phyloP scores from a whole-genome alignment of 2,113 vertebrate genomes.

The Heterotis niloticus region DNA sequence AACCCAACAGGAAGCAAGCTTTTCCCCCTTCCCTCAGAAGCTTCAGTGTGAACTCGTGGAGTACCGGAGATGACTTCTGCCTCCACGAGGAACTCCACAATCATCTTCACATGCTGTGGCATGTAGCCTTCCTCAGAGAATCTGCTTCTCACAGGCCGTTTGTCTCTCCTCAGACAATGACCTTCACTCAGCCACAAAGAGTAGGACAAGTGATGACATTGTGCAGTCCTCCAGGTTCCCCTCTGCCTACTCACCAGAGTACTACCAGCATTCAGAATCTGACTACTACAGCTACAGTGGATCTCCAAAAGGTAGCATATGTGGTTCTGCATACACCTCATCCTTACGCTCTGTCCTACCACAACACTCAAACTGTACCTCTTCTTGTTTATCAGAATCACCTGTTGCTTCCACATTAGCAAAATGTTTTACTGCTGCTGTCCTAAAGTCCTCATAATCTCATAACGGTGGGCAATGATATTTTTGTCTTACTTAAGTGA shows the following conservation, averaged over 20 bases:
- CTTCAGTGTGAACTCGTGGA: too few relatives aligned
- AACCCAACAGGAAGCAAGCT: too few relatives aligned
- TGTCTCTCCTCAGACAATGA: constrained; percentile 66
- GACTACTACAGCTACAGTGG: constrained; percentile 85
- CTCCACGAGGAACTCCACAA: too few relatives aligned
- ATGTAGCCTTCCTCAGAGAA: too few relatives aligned
- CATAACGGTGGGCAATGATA: too few relatives aligned
- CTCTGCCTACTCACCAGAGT: constrained; percentile 81
- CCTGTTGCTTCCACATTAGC: too few relatives aligned
- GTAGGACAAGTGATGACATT: constrained; percentile 95
- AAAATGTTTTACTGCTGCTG: too few relatives aligned
- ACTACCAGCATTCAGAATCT: constrained; percentile 78
- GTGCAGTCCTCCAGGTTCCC: constrained; percentile 84
- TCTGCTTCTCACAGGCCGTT: not conserved
- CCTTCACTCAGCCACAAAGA: constrained; percentile 78
- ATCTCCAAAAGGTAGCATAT: constrained; percentile 81
- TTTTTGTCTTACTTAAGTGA: not conserved
- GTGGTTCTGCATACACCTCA: not conserved
- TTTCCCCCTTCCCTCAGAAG: too few relatives aligned
- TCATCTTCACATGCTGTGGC: not conserved
- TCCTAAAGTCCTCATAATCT: too few relatives aligned
- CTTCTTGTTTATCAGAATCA: too few relatives aligned
- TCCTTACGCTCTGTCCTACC: too few relatives aligned
- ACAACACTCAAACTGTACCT: too few relatives aligned
- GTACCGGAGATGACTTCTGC: not conserved